Percentiles rank a stretch among this genome's conserved stretches.
These are phyloP conservation scores for Allolobophora icterica DNA, from an alignment of 2,888 invertebrate species.

Conservation along the genomic window DNA sequence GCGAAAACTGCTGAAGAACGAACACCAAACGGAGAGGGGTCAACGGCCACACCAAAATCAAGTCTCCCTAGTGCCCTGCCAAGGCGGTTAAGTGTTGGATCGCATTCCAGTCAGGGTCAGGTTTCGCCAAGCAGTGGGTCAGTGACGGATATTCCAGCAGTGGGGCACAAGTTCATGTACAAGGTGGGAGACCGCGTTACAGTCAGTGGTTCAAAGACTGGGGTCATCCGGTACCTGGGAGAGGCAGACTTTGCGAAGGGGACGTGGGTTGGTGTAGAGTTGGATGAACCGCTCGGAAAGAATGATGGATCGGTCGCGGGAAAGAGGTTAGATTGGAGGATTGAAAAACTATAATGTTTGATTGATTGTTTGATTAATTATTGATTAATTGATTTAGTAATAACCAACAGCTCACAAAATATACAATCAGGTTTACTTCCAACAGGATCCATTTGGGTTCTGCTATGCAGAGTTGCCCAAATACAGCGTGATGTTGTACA, in stretches of 20 bases:
- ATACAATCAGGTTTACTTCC: no score
- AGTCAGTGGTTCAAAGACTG: slow-evolving; percentile 74
- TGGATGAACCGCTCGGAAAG: slow-evolving; percentile 91
- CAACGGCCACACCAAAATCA: neutral
- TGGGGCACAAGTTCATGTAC: slow-evolving; percentile 24
- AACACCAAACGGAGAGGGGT: neutral
- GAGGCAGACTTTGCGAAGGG: slow-evolving; percentile 88
- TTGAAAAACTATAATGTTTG: neutral
- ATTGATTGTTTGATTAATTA: no score
- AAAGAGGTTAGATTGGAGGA: slow-evolving; percentile 71
- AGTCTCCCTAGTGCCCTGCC: slow-evolving; percentile 23
- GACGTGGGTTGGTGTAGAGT: slow-evolving; percentile 93
- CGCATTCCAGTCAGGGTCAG: slow-evolving; percentile 51
- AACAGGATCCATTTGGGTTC: no score
- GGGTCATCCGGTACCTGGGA: slow-evolving; percentile 84
- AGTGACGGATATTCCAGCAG: slow-evolving; percentile 27
- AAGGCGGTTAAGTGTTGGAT: slow-evolving; percentile 48
- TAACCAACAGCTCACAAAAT: no score
- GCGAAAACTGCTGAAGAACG: neutral
- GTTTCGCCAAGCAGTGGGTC: slow-evolving; percentile 45
- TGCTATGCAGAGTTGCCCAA: no score
- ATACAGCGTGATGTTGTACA: no score
- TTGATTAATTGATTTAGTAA: no score
- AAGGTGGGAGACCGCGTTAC: slow-evolving; percentile 60
- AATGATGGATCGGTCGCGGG: slow-evolving; percentile 78